Evolutionary conservation across 2,888 invertebrate genomes (phyloP).

Genomic region (Athalia rosae): DNA sequence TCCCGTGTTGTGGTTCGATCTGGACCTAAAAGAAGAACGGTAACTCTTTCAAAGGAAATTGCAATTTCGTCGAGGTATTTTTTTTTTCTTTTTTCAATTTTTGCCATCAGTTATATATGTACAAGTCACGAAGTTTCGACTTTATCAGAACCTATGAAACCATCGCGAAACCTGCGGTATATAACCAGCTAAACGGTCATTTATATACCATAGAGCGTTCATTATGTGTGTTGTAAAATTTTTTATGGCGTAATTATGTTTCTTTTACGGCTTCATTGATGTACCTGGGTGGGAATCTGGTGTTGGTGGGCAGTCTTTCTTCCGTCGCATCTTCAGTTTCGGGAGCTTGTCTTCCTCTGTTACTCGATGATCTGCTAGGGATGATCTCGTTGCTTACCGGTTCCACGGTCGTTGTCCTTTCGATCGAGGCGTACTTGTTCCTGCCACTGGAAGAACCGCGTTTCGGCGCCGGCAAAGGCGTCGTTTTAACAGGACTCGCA

Average conservation of each 20-base stretch:
- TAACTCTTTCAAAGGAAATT: background rate
- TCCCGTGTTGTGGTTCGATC: conserved; percentile 70
- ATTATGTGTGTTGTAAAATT: background rate
- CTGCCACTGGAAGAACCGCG: conserved; percentile 73
- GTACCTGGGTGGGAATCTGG: conserved; percentile 85
- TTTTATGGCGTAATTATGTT: background rate
- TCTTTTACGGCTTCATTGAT: background rate
- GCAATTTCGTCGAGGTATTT: too few relatives aligned
- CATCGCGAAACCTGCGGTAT: too few relatives aligned
- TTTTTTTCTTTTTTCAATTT: too few relatives aligned
- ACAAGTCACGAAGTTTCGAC: too few relatives aligned
- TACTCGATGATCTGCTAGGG: conserved; percentile 75
- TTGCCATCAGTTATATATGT: too few relatives aligned
- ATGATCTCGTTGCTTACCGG: conserved; percentile 80
- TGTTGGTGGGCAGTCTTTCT: conserved; percentile 85
- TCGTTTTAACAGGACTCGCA: conserved; percentile 78
- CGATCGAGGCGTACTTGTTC: conserved; percentile 77
- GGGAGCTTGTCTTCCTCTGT: conserved; percentile 75
- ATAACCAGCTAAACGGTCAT: too few relatives aligned
- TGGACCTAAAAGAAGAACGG: conserved; percentile 60
- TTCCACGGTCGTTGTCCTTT: conserved; percentile 78
- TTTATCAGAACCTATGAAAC: too few relatives aligned
- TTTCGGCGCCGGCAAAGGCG: conserved; percentile 53
- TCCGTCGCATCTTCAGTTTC: conserved; percentile 67
- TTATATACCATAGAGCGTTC: too few relatives aligned